Evolutionary conservation across 1,140 invertebrate genomes (phyloP), one percentile per base, ranked within the genome.

Genomic region (Druon quercuslanigerum): DNA sequence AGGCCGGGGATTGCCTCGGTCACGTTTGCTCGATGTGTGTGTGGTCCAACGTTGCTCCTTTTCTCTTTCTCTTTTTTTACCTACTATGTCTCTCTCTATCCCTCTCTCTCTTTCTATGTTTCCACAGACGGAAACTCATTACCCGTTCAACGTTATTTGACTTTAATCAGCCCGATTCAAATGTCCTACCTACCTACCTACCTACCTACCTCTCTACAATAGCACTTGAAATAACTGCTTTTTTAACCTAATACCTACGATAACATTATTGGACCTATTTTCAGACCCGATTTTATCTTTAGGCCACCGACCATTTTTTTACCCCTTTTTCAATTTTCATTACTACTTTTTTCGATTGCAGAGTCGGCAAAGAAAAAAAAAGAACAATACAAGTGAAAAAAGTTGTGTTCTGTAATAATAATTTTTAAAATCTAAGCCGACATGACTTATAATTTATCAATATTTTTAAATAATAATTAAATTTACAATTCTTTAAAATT

Each of bases 1-100:
- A 87, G 86, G 86, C 88, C 87, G 88, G 86, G 86, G 86, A 87
- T 87, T 86, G 87, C 81, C 86, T 89, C 87, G 88, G 89, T 91
- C 89, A 91, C 90, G 90, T 91, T 91, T 87, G 81, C 85, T 83
- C 84, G 83, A 86, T 89, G 87, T 88, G 87, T 87, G 90, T 90
- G 90, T 91, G 89, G 89, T 90, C 88, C 87, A 87, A 76, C 85
- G 85, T 74, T 82, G 77, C 56, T 80, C 82, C 83, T 90, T 85
- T 86, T 81, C 81, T 82, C 79, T 82, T 83, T 85, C 76, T 84
- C 73, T 78, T 82, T 75, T 82, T 81, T 81, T 25, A 25, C 81
- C 72, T 83, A 77, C 76, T 80, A 82, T 82, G 78, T 50, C 70
- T 40, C 77, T 74, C 75, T 78, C 80, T 78, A 72, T 77, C 72